A percentile compares a stretch with the other conserved stretches of the same genome.
Evolutionary conservation across 2,797 vertebrate species (phyloP).

Genomic region (Trachops cirrhosus): DNA sequence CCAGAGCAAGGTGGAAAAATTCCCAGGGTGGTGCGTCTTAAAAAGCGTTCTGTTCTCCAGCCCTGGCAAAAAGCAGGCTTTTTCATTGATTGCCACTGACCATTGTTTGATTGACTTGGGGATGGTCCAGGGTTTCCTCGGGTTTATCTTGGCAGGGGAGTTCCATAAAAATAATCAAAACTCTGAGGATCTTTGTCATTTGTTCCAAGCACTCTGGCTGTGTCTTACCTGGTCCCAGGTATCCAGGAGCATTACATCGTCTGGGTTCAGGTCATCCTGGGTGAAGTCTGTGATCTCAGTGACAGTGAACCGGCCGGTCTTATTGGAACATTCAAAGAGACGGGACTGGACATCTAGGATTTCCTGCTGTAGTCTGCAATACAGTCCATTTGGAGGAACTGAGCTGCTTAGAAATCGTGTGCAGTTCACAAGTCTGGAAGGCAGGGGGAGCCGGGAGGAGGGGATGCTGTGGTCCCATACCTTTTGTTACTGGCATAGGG

Average conservation of each 20-base stretch:
- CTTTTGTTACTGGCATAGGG: constrained; percentile 90
- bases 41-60: background rate
- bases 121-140: background rate
- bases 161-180: background rate
- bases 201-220: background rate
- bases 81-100: background rate
- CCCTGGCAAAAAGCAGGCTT: background rate
- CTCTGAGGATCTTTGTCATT: background rate
- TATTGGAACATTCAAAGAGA: constrained; percentile 94
- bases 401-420: background rate
- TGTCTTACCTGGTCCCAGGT: constrained; percentile 92
- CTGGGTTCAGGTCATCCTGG: constrained; percentile 90
- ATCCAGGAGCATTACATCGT: constrained; percentile 93
- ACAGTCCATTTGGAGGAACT: background rate
- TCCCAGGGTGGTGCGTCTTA: background rate
- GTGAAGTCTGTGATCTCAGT: constrained; percentile 89
- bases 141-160: background rate
- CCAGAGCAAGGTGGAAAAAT: background rate
- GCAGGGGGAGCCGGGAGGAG: background rate
- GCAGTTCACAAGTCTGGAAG: background rate
- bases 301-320: constrained; percentile 89
- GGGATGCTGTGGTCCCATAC: constrained; percentile 70
- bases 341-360: constrained; percentile 84
- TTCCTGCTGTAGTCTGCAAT: constrained; percentile 86
- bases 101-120: background rate